phyloP scores from a whole-genome alignment of 1,140 invertebrate genomes.

The Pseudoatta argentina region DNA sequence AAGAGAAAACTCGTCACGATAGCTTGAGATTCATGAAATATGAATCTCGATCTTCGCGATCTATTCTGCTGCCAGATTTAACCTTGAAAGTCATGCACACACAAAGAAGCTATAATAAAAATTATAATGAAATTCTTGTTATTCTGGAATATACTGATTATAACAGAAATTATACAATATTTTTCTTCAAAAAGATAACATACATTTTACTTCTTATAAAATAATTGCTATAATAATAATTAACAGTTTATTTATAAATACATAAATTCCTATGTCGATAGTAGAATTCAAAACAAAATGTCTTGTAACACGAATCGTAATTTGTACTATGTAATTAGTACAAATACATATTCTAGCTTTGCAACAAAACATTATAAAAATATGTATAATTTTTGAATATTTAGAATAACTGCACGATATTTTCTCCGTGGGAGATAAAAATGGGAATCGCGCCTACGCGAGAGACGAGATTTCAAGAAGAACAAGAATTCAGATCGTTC shows the following conservation, averaged over 20 bases:
- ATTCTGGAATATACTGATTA: neutral
- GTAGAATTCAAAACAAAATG: neutral
- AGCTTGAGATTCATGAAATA: neutral
- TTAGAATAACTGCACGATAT: neutral
- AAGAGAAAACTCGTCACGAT: neutral
- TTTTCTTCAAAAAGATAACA: neutral
- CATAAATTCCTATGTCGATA: neutral
- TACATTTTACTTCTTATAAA: neutral
- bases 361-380: neutral
- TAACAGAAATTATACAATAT: neutral
- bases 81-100: neutral
- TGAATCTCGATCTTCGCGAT: neutral
- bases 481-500: neutral
- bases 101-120: neutral
- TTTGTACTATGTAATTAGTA: neutral
- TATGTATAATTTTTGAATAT: neutral
- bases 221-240: neutral
- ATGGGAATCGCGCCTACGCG: constrained; percentile 33
- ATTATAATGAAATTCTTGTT: neutral
- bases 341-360: neutral
- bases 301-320: neutral
- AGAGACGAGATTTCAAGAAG: constrained; percentile 17
- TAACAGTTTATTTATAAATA: neutral
- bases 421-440: neutral
- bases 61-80: neutral